Base-by-base conservation (phyloP, 2,888 invertebrate species). In the Ochropacha duplaris region DNA sequence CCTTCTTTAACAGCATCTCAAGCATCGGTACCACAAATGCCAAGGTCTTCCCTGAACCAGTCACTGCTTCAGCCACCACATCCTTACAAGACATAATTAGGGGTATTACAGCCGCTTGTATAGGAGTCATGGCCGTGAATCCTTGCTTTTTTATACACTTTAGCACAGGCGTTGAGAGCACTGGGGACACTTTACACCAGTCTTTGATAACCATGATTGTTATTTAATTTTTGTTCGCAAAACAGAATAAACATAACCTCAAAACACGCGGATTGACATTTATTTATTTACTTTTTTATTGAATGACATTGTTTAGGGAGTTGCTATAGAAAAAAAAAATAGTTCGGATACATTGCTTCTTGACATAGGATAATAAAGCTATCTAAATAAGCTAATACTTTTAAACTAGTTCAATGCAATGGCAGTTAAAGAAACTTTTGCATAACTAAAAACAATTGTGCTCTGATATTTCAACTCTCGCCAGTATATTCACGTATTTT, bases 41-140 rank as follows among this genome's bases (percentile, higher is more conserved):
- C 44, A 99, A 88, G 0, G 99, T 99, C 91, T 99, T 99, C 0
- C 99, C 99, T 65, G 99, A 99, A 4, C 99, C 99, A 0, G 99
- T 99, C 0, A 99, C 98, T 4, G 99, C 99, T 88, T 99, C 99
- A 0, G 97, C 99, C 0, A 98, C 98, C 14, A 99, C 98, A 94
- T 99, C 99, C 87, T 99, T 99, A 72, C 97, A 97, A 9, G 95
- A 95, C 56, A 99, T 84, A 55, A 99, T 93, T 56, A 98, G 92
- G 0, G 98, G 98, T 75, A 99, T 98, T 57, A 97, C 96, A 0
- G 98, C 97, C 4, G 97, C 96, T 94, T 98, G 95, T 16, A 95
- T 94, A 0, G 95, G 95, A 4, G 95, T 95, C 94, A 94, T 94
- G 22, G 79, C 66, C 24, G 82, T 72, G 59, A 94, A 95, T 49